A percentile compares a stretch with the other conserved stretches of the same genome.
Conservation (phyloP, 1,140 invertebrate genomes). For the Pantala flavescens region DNA sequence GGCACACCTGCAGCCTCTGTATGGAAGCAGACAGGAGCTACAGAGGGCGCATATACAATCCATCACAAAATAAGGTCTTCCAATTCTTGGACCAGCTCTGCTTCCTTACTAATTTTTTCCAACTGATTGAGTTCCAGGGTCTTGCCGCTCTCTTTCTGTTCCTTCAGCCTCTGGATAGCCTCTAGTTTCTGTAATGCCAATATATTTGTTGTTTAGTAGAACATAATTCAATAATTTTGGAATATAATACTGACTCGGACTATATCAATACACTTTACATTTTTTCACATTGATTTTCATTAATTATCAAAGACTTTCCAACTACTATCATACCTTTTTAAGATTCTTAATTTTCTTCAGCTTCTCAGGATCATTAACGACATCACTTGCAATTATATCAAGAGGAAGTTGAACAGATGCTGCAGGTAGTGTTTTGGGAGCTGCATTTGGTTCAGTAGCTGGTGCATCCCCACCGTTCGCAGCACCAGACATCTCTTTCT, state of each 20-base stretch:
- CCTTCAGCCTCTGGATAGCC: constrained; percentile 75
- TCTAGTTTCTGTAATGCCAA: constrained; percentile 57
- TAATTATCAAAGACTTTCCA: no score
- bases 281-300: no score
- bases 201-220: no score
- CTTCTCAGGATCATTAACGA: constrained; percentile 67
- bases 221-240: no score
- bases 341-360: constrained; percentile 77
- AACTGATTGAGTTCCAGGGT: constrained; percentile 75
- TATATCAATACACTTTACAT: no score
- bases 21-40: no score
- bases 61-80: constrained; percentile 57
- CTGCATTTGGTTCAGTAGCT: no score
- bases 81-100: constrained; percentile 61
- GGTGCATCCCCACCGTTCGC: constrained; percentile 37
- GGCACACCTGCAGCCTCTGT: no score
- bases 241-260: no score
- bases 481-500: constrained; percentile 41
- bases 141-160: constrained; percentile 64
- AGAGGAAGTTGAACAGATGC: constrained; percentile 17
- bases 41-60: no score
- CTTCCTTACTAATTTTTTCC: constrained; percentile 73
- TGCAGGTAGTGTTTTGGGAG: constrained; percentile 23
- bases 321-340: constrained; percentile 63
- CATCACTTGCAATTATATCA: constrained; percentile 33